These are phyloP conservation scores for Lithophane socia DNA, from an alignment of 2,888 invertebrate genomes.

Conservation along the genomic window DNA sequence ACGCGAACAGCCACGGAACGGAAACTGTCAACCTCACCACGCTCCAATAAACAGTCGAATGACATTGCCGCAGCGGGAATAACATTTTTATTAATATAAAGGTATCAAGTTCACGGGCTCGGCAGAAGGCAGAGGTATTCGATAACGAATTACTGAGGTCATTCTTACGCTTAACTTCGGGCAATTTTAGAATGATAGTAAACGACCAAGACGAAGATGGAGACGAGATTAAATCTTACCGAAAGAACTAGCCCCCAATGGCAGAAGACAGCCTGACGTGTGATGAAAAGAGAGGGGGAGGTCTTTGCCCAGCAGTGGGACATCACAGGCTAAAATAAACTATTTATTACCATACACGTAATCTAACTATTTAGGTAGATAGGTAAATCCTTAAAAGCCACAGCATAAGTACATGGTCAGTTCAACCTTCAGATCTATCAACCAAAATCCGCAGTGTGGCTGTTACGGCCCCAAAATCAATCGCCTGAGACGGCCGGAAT, in stretches of 20 bases:
- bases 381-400: not conserved
- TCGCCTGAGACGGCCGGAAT: not conserved
- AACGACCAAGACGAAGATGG: too few species aligned
- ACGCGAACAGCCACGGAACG: conserved; percentile 42
- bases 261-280: not conserved
- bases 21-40: conserved; percentile 63
- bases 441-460: not conserved
- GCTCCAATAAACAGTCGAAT: conserved; percentile 70
- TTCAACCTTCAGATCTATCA: not conserved
- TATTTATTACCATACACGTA: not conserved
- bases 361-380: not conserved
- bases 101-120: conserved; percentile 64
- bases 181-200: not conserved
- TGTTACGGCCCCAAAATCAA: not conserved
- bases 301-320: not conserved
- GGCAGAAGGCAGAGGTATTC: conserved; percentile 22
- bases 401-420: not conserved
- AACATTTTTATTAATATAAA: conserved; percentile 34
- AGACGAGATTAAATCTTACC: not conserved
- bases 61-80: conserved; percentile 56
- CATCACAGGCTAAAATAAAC: not conserved
- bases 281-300: not conserved
- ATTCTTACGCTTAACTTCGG: not conserved
- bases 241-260: too few species aligned
- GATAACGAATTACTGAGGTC: conserved; percentile 14